A percentile compares a stretch with the other conserved stretches of the same genome.
phyloP scores from a whole-genome alignment of 2,888 invertebrate species.

The Imbricaverruca yamaguchii region DNA sequence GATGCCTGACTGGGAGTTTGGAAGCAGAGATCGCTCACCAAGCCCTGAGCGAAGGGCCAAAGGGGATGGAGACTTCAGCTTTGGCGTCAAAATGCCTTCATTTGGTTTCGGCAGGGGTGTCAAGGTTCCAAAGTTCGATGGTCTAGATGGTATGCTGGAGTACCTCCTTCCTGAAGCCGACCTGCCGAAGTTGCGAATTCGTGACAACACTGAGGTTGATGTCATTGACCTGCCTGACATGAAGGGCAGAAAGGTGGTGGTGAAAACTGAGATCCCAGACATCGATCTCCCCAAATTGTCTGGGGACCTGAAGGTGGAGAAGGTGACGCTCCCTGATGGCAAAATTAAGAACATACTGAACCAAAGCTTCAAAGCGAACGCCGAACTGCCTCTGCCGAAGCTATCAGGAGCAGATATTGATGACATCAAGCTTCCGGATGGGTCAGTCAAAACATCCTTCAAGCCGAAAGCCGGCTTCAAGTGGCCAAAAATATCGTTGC shows the following conservation, averaged over 20 bases:
- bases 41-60: background rate
- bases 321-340: background rate
- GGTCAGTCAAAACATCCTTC: background rate
- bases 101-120: background rate
- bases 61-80: too few relatives aligned
- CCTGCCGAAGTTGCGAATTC: background rate
- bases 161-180: background rate
- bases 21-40: background rate
- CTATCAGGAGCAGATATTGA: slow-evolving; percentile 24
- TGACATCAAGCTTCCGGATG: slow-evolving; percentile 23
- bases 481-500: background rate
- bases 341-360: background rate
- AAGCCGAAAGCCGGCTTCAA: background rate
- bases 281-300: background rate
- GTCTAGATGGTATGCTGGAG: background rate
- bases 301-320: background rate
- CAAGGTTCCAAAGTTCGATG: too few relatives aligned
- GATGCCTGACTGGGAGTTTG: slow-evolving; percentile 6
- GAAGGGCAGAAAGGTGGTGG: background rate
- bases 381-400: slow-evolving; percentile 24
- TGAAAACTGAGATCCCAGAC: background rate
- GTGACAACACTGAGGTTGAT: background rate
- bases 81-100: background rate
- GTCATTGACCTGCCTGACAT: background rate
- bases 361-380: slow-evolving; percentile 21